A percentile compares a stretch with the other conserved stretches of the same genome.
Conservation (phyloP, 1,140 invertebrate genomes). For the Bombyx mori region ASM3026992v2 NC_085124.1:8420001-8420500, state of each 20-base stretch:
- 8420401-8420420: too few relatives aligned
- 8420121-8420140: conserved; percentile 48
- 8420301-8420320: conserved; percentile 29
- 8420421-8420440: too few relatives aligned
- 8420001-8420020: neutral
- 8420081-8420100: conserved; percentile 45
- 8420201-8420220: conserved; percentile 56
- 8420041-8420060: conserved; percentile 3
- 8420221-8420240: conserved; percentile 57
- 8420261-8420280: conserved; percentile 30
- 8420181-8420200: conserved; percentile 40
- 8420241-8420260: conserved; percentile 13
- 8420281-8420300: conserved; percentile 33
- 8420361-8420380: too few relatives aligned
- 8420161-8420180: conserved; percentile 53
- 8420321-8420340: too few relatives aligned
- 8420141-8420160: conserved; percentile 46
- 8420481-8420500: too few relatives aligned
- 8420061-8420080: conserved; percentile 22
- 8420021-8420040: conserved; percentile 18
- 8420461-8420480: too few relatives aligned
- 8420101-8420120: conserved; percentile 25
- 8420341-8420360: too few relatives aligned
- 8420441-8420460: too few relatives aligned
- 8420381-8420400: too few relatives aligned